Base-by-base conservation (phyloP, 1,140 invertebrate genomes). In the Diprion similis region DNA sequence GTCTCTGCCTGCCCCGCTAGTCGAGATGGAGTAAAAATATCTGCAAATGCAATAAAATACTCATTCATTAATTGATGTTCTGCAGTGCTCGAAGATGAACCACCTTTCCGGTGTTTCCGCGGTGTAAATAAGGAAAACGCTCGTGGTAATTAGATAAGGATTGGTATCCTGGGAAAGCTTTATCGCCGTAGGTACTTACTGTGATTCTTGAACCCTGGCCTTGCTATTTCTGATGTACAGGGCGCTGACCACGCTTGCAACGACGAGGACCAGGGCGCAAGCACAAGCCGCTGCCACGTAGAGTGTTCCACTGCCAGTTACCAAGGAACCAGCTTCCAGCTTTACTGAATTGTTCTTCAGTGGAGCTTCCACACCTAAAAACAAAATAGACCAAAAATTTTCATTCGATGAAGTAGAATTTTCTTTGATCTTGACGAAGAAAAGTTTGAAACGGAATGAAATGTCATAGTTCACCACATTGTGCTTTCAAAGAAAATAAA, bases 241-340 rank as follows among this genome's bases (percentile, higher is more conserved):
- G 24, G 93, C 91, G 66, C 93, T 93, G 1, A 93, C 93, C 11
- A 94, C 91, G 15, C 91, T 91, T 1, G 91, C 91, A 2, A 94
- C 91, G 19, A 95, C 90, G 47, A 96, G 82, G 72, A 96, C 91
- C 70, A 94, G 89, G 13, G 92, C 94, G 74, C 93, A 91, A 1
- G 94, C 94, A 86, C 94, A 95, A 47, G 93, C 95, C 0, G 95
- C 93, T 1, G 94, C 94, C 11, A 94, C 91, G 80, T 95, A 95
- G 76, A 95, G 90, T 9, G 93, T 92, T 10, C 92, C 91, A 19
- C 91, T 90, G 2, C 92, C 90, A 51, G 90, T 90, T n/a, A 89
- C 87, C 17, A 91, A 83, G 11, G 90, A 90, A 74, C 91, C 91
- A 7, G 92, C 90, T 68, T 92, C 91, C 69, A 93, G 82, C 59